Evolutionary conservation across 2,888 invertebrate species (phyloP).

Genomic region (Heteromurus nitidus): DNA sequence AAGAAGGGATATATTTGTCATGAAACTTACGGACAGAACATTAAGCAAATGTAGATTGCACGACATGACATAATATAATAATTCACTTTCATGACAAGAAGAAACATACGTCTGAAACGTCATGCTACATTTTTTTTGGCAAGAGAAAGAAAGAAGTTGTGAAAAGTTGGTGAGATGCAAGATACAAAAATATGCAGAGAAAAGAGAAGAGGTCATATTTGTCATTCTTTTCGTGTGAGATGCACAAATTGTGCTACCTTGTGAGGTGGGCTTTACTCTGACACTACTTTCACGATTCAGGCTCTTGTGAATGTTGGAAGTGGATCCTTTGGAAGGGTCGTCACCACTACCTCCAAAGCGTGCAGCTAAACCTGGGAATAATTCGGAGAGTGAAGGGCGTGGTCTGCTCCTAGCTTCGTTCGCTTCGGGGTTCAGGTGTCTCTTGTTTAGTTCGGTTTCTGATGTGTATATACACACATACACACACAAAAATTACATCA

Average conservation of each 20-base stretch:
- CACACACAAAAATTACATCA: not conserved
- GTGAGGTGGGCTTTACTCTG: conserved; percentile 72
- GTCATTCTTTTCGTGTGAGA: conserved; percentile 48
- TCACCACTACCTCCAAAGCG: conserved; percentile 72
- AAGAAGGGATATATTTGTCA: no score
- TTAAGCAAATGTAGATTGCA: no score
- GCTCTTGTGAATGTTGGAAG: conserved; percentile 71
- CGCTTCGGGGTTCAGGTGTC: conserved; percentile 71
- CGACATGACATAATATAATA: no score
- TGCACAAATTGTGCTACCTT: conserved; percentile 71
- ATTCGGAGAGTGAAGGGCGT: conserved; percentile 73
- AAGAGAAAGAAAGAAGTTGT: not conserved
- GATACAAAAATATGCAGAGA: not conserved
- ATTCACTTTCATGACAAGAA: no score
- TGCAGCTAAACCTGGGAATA: conserved; percentile 73
- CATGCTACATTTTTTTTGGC: not conserved
- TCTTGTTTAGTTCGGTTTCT: conserved; percentile 71
- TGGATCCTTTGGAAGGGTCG: conserved; percentile 71
- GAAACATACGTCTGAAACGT: no score
- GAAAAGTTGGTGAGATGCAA: not conserved
- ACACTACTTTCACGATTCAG: conserved; percentile 73
- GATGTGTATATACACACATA: conserved; percentile 1
- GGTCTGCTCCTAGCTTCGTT: conserved; percentile 70
- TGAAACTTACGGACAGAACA: no score
- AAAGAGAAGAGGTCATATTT: not conserved